Base-by-base conservation (phyloP, 2,888 invertebrate genomes). In the Automeris io region DNA sequence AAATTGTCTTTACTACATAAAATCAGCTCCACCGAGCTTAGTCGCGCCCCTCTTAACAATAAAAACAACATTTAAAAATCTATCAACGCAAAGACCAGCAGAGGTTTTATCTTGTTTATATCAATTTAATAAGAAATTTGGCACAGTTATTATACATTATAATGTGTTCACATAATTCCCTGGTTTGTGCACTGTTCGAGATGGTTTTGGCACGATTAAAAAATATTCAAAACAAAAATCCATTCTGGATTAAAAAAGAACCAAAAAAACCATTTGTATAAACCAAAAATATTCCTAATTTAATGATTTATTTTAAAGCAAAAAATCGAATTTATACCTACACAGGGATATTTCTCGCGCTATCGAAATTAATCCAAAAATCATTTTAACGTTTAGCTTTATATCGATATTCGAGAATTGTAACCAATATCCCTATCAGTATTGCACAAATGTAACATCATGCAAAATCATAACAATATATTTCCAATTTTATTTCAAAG, bases 41-140 rank as follows among this genome's bases (percentile, higher is more conserved):
- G 80, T 80, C 79, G 75, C 77, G 50, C 48, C 75, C 77, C 62
- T 71, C 82, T 83, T 85, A 86, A 82, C 73, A 78, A 86, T 85
- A 83, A 85, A 85, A 86, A 85, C 85, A 85, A 85, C 74, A 73
- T 86, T 80, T 81, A 82, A 83, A 36, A 82, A 81, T 79, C 77
- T 83, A 80, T 81, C 78, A 86, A 85, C 85, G 81, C 83, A 83
- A 78, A 62, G 57, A 64, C 57, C 64, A 57, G 65, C 54, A 67
- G 72, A 73, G 78, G 72, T 73, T 59, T 58, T 42, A 51, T 51
- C 54, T 45, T 40, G 50, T 46, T 19, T 42, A 40, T 29, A 37
- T 35, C 42, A 23, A 39, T 42, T 36, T 41, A 39, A 43, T 42
- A 46, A 54, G 47, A 70, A 81, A 75, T 83, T 85, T 85, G 83